Evolutionary conservation across 2,888 invertebrate species (phyloP).

Genomic region (Lasioglossum calceatum): DNA sequence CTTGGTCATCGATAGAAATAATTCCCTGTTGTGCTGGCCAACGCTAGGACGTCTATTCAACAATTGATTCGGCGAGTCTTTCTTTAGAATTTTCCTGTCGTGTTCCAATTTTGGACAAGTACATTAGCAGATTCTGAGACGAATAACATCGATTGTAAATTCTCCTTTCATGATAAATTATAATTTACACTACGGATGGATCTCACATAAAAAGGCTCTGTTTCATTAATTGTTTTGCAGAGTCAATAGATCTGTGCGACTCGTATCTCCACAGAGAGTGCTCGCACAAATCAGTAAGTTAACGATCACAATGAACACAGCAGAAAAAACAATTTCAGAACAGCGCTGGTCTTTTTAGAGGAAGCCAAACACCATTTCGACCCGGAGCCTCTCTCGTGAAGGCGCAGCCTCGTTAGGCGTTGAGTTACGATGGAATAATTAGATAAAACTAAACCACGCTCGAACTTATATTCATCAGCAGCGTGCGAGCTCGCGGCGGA

Average conservation of each 20-base stretch:
- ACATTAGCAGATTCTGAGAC: background rate
- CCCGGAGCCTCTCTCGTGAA: background rate
- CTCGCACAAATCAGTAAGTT: background rate
- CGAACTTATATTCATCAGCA: constrained; percentile 51
- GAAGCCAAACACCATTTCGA: constrained; percentile 4
- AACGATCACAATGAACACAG: background rate
- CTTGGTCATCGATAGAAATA: constrained; percentile 74
- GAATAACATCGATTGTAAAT: background rate
- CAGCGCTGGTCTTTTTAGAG: background rate
- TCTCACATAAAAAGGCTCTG: background rate
- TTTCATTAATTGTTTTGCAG: background rate
- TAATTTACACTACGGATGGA: background rate
- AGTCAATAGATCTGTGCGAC: background rate
- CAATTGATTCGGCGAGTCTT: background rate
- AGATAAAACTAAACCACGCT: constrained; percentile 58
- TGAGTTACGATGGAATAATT: constrained; percentile 61
- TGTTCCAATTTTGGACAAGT: background rate
- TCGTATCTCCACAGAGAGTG: background rate
- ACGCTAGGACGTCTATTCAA: background rate
- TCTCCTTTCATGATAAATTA: background rate
- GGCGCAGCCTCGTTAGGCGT: constrained; percentile 40
- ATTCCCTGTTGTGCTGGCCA: background rate
- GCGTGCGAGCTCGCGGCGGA: background rate
- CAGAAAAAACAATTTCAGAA: background rate
- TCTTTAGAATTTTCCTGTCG: background rate